A percentile compares a stretch with the other conserved stretches of the same genome.
Conservation (phyloP, 2,888 invertebrate species). For the Drosophila multiciliata region DNA sequence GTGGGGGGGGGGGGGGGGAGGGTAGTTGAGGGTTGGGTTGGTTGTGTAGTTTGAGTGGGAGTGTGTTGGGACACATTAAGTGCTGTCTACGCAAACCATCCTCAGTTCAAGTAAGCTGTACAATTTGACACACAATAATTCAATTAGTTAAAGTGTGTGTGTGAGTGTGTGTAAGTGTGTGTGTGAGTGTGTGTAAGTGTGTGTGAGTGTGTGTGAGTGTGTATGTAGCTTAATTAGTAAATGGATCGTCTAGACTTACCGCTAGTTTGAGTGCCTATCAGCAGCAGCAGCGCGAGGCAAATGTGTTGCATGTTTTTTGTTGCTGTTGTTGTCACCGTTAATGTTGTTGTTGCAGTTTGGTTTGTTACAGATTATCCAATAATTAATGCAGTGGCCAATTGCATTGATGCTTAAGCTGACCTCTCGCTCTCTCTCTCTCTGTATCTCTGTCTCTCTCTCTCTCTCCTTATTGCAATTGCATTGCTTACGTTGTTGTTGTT, state of each 20-base stretch:
- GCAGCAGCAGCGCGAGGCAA: conserved; percentile 40
- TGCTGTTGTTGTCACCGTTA: conserved; percentile 4
- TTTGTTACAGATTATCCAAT: conserved; percentile 29
- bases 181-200: conserved; percentile 1
- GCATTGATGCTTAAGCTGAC: conserved; percentile 25
- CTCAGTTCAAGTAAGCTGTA: conserved; percentile 27
- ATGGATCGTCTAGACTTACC: conserved; percentile 55
- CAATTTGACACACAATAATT: conserved; percentile 50
- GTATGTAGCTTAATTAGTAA: conserved; percentile 58
- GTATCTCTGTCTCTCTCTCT: too few relatives aligned
- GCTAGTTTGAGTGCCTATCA: conserved; percentile 38
- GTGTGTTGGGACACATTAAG: background rate
- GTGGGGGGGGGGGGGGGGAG: background rate
- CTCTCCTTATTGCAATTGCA: conserved; percentile 20
- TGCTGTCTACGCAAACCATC: conserved; percentile 14
- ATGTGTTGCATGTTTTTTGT: conserved; percentile 39
- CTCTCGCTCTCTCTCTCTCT: background rate
- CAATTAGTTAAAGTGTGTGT: conserved; percentile 33
- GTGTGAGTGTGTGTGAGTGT: conserved; percentile 4
- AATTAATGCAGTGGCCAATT: conserved; percentile 10
- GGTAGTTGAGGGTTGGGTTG: background rate
- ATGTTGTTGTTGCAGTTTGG: conserved; percentile 16
- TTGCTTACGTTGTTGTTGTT: conserved; percentile 12
- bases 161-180: background rate
- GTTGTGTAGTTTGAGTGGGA: background rate